Percentiles rank a stretch among this genome's conserved stretches.
Conservation (phyloP, 2,797 vertebrate genomes). For the Ambastaia sidthimunki region DNA sequence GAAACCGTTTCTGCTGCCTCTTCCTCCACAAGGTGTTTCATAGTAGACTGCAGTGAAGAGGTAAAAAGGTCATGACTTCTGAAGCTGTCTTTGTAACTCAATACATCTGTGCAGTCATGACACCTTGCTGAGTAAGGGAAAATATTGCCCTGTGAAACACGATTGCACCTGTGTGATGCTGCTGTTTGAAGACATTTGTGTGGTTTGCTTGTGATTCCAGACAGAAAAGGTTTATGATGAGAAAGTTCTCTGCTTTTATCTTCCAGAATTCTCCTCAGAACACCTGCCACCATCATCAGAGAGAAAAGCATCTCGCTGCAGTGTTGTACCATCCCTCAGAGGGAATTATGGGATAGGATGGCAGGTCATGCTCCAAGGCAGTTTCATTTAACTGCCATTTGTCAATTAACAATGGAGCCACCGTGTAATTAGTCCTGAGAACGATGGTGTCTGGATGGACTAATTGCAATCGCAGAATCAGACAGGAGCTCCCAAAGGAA, state of each 20-base stretch:
- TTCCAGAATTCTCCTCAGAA: neutral
- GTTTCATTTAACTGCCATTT: constrained; percentile 41
- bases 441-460: constrained; percentile 22
- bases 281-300: constrained; percentile 1
- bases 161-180: constrained; percentile 7
- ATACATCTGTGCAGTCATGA: neutral
- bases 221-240: constrained; percentile 4
- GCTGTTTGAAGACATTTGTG: constrained; percentile 2
- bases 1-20: constrained; percentile 1
- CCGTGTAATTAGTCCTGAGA: constrained; percentile 45
- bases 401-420: constrained; percentile 49
- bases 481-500: constrained; percentile 50
- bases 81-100: constrained; percentile 4
- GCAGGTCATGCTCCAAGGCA: constrained; percentile 22
- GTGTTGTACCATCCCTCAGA: neutral
- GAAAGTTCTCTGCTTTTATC: constrained; percentile 9
- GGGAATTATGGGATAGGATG: neutral
- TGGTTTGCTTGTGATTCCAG: neutral
- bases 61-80: constrained; percentile 18
- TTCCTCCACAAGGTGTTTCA: neutral
- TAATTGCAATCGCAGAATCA: constrained; percentile 32
- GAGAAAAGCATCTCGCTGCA: neutral
- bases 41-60: neutral
- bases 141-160: neutral
- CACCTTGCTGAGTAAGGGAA: constrained; percentile 1